phyloP scores from a whole-genome alignment of 2,888 invertebrate species.

The Campaea margaritaria region DNA sequence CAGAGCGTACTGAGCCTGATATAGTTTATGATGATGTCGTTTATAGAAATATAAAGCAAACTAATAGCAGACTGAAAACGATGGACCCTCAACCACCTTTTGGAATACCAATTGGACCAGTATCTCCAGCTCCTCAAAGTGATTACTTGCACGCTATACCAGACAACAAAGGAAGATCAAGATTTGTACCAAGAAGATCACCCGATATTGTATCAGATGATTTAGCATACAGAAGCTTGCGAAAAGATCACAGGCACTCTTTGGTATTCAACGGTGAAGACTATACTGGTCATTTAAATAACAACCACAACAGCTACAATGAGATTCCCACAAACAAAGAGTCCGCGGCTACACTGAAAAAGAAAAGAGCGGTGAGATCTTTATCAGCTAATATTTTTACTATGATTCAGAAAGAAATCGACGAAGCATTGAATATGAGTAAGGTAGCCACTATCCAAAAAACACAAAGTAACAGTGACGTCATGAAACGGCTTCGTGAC shows the following conservation, averaged over 20 bases:
- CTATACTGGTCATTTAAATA: constrained; percentile 77
- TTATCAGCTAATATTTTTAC: constrained; percentile 93
- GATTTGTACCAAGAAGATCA: constrained; percentile 87
- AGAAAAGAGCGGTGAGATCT: constrained; percentile 92
- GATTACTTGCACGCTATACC: constrained; percentile 94
- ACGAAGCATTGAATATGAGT: constrained; percentile 83
- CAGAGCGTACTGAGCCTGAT: constrained; percentile 91
- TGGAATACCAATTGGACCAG: constrained; percentile 94
- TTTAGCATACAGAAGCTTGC: constrained; percentile 92
- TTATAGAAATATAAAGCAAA: constrained; percentile 91
- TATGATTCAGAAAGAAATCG: constrained; percentile 88
- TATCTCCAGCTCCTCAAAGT: constrained; percentile 91
- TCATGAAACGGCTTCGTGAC: constrained; percentile 79
- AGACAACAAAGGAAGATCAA: constrained; percentile 84
- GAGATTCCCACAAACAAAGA: constrained; percentile 72
- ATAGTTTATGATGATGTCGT: constrained; percentile 93
- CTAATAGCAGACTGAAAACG: constrained; percentile 89
- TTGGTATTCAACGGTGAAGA: constrained; percentile 79
- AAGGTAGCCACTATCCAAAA: constrained; percentile 84
- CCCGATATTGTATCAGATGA: constrained; percentile 95
- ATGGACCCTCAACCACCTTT: constrained; percentile 95
- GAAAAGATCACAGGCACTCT: constrained; percentile 90
- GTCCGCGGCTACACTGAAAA: constrained; percentile 82
- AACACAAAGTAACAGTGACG: constrained; percentile 86
- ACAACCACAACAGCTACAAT: constrained; percentile 67